phyloP scores from a whole-genome alignment of 2,797 vertebrate genomes.

The Pantherophis alleghaniensis region DNA sequence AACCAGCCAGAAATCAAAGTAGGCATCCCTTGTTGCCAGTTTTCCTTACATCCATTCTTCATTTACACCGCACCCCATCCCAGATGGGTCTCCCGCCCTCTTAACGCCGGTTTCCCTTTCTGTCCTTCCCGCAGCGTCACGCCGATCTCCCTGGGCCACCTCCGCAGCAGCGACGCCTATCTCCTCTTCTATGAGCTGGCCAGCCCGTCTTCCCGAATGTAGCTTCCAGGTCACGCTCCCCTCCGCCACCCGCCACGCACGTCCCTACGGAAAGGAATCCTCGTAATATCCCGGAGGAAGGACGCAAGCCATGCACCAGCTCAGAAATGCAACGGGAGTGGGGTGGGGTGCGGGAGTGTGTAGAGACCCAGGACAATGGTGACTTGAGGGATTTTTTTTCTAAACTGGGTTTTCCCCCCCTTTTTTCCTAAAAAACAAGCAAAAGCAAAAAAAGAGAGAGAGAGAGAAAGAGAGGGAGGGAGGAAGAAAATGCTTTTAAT shows the following conservation, averaged over 20 bases:
- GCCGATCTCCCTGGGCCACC: conserved; percentile 89
- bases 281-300: conserved; percentile 2
- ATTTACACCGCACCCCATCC: background rate
- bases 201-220: conserved; percentile 80
- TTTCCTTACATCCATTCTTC: background rate
- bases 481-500: conserved; percentile 50
- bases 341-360: rapidly evolving
- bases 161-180: conserved; percentile 92
- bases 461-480: conserved; percentile 36
- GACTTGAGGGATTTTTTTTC: conserved; percentile 2
- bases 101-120: background rate
- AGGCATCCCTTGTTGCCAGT: background rate
- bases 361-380: background rate
- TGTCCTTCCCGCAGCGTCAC: conserved; percentile 78
- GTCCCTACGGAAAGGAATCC: background rate
- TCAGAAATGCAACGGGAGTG: background rate
- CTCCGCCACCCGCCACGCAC: background rate
- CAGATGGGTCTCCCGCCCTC: background rate
- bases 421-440: conserved; percentile 43
- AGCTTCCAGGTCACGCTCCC: conserved; percentile 48
- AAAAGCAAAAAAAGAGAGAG: conserved; percentile 27
- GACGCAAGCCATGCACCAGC: conserved; percentile 18
- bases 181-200: conserved; percentile 94
- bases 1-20: background rate
- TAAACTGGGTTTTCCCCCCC: background rate